Conservation (phyloP, 2,888 invertebrate genomes). For the Dasypogon diadema region DNA sequence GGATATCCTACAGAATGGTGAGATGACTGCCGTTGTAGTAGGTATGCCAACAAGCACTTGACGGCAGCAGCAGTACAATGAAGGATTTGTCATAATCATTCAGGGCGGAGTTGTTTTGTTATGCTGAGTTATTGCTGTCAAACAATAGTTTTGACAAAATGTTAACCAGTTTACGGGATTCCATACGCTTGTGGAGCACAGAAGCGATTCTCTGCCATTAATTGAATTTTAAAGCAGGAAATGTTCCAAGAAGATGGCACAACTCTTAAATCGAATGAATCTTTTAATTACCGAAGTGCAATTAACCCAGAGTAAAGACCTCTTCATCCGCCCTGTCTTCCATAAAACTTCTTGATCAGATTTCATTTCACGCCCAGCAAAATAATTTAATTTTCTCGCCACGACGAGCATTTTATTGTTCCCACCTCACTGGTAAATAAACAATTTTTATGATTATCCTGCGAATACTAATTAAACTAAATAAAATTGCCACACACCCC, state of each 20-base stretch:
- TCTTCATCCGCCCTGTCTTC: not conserved
- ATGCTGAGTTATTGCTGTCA: constrained; percentile 43
- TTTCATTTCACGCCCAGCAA: not conserved
- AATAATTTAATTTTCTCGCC: not conserved
- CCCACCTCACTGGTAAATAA: not conserved
- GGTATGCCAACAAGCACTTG: not conserved
- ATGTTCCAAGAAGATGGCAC: not conserved
- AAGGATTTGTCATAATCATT: constrained; percentile 43
- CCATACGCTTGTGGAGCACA: constrained; percentile 26
- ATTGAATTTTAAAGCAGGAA: constrained; percentile 41
- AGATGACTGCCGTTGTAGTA: not conserved
- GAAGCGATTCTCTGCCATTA: constrained; percentile 4
- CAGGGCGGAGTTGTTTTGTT: constrained; percentile 32
- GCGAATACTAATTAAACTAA: constrained; percentile 43
- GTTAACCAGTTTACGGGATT: constrained; percentile 28
- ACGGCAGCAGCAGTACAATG: not conserved
- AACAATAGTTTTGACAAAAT: constrained; percentile 46
- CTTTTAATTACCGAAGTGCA: not conserved
- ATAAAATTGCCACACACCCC: constrained; percentile 5
- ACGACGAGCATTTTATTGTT: not conserved
- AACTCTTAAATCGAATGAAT: not conserved
- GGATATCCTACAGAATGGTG: constrained; percentile 27
- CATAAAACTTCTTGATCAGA: not conserved
- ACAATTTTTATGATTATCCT: constrained; percentile 40
- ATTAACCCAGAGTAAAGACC: not conserved